Percentiles rank a stretch among this genome's conserved stretches.
Evolutionary conservation across 92 coral and sea anemone species (phyloP).

Genomic region (Virgularia gustaviana): DNA sequence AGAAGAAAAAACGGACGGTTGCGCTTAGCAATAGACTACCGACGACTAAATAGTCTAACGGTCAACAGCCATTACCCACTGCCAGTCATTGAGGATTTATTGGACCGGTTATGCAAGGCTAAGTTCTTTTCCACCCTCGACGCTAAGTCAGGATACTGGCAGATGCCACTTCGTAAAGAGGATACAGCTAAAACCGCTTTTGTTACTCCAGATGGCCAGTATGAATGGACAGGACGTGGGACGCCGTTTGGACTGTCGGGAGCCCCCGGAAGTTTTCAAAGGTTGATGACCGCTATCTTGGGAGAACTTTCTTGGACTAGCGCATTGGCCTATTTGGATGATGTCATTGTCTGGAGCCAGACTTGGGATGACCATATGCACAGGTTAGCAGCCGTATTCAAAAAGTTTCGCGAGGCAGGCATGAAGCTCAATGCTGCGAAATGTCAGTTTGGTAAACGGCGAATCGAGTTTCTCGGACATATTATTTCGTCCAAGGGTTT

Average conservation of each 20-base stretch:
- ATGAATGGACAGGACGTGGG: slow-evolving; percentile 22
- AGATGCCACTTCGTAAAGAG: background rate
- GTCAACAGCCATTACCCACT: slow-evolving; percentile 16
- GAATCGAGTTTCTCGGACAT: slow-evolving; percentile 10
- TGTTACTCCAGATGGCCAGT: slow-evolving; percentile 26
- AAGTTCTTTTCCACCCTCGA: background rate
- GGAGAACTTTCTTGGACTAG: background rate
- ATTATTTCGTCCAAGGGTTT: background rate
- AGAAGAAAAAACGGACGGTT: slow-evolving; percentile 19
- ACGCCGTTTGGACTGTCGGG: slow-evolving; percentile 7
- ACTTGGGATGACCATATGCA: slow-evolving; percentile 19
- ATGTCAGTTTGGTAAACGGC: slow-evolving; percentile 5
- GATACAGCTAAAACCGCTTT: slow-evolving; percentile 11
- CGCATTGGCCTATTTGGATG: background rate
- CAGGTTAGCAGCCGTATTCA: background rate
- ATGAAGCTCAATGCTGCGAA: slow-evolving; percentile 20
- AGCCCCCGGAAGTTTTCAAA: slow-evolving; percentile 11
- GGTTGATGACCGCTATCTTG: slow-evolving; percentile 4
- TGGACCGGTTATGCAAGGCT: background rate
- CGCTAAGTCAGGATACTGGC: slow-evolving; percentile 4
- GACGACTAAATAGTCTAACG: background rate
- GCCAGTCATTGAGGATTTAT: slow-evolving; percentile 1
- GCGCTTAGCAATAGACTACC: slow-evolving; percentile 21
- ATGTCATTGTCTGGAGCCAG: background rate
- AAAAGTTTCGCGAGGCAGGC: slow-evolving; percentile 2